phyloP scores from a whole-genome alignment of 2,797 vertebrate species.

The Alauda arvensis region DNA sequence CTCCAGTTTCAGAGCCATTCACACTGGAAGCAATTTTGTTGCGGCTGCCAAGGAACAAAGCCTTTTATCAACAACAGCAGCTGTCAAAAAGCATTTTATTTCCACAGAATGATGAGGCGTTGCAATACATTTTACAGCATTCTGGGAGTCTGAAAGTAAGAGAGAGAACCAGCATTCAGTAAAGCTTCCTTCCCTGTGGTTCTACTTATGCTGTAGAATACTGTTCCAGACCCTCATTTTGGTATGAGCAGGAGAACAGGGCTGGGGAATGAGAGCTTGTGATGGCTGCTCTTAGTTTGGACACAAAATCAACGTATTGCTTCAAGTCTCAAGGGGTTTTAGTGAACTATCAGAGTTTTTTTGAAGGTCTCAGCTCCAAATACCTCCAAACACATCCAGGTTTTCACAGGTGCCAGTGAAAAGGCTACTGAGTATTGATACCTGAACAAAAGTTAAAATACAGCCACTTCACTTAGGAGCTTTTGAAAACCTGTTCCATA shows the following conservation, averaged over 20 bases:
- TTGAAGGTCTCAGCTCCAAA: not conserved
- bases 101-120: not conserved
- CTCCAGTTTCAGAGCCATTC: not conserved
- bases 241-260: not conserved
- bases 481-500: not conserved
- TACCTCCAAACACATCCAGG: not conserved
- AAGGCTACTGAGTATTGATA: not conserved
- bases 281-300: not conserved
- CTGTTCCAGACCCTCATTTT: not conserved
- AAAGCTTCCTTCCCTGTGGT: not conserved
- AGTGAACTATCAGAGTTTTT: not conserved
- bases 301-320: not conserved
- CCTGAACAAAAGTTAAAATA: not conserved
- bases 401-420: not conserved
- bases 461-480: not conserved
- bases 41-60: not conserved
- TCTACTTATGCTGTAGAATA: not conserved
- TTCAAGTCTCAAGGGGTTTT: not conserved
- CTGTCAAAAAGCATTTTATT: constrained; percentile 12
- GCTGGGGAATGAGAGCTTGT: not conserved
- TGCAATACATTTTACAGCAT: not conserved
- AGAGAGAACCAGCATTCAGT: not conserved
- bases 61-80: not conserved
- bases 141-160: not conserved
- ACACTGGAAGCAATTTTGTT: not conserved